A percentile compares a stretch with the other conserved stretches of the same genome.
Conservation (phyloP, 35 echinoderm and acorn worm genomes). For the Stichopus chloronotus region DNA sequence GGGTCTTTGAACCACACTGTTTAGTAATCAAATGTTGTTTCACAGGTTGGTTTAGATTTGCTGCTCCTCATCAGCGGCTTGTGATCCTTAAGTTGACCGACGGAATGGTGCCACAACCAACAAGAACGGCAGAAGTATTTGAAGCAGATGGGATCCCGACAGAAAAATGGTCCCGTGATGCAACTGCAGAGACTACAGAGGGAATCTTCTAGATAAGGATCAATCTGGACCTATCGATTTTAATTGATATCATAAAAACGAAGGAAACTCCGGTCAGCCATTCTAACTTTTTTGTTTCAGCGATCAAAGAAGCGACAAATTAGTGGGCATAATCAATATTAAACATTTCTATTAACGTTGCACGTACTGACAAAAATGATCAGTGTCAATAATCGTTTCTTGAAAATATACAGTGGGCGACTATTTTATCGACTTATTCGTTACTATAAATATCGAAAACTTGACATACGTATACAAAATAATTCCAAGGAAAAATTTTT, state of each 20-base stretch:
- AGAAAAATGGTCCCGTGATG: slow-evolving; percentile 94
- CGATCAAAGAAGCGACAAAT: no score
- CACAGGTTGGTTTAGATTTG: slow-evolving; percentile 67
- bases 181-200: slow-evolving; percentile 90
- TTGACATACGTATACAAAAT: no score
- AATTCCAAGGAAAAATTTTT: no score
- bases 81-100: slow-evolving; percentile 81
- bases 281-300: background rate
- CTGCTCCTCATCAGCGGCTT: slow-evolving; percentile 96
- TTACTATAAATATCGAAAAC: no score
- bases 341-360: no score
- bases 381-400: no score
- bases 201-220: slow-evolving; percentile 95
- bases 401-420: no score
- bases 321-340: no score
- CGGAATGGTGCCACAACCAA: slow-evolving; percentile 98
- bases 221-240: slow-evolving; percentile 84
- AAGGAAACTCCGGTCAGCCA: background rate
- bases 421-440: no score
- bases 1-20: background rate
- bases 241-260: no score
- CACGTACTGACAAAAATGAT: no score
- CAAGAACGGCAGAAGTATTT: slow-evolving; percentile 98
- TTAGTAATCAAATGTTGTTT: slow-evolving; percentile 30
- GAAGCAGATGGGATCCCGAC: slow-evolving; percentile 92